phyloP scores from a whole-genome alignment of 2,888 invertebrate species.

The Stegophylla sp. region DNA sequence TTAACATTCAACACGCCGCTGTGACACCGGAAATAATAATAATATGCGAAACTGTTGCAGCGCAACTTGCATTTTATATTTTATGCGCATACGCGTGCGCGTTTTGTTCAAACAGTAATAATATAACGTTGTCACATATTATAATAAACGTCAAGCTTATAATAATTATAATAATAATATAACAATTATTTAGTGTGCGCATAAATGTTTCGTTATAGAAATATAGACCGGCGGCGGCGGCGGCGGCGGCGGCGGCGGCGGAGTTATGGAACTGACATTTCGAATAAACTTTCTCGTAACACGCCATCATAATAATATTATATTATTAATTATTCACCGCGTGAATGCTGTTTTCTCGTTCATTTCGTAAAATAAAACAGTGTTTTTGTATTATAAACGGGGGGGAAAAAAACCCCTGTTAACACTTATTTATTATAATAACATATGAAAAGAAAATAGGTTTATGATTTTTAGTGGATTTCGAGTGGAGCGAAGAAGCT shows the following conservation, averaged over 20 bases:
- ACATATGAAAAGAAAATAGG: too few relatives aligned
- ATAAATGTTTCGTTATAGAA: constrained; percentile 5
- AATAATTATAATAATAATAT: too few relatives aligned
- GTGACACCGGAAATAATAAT: background rate
- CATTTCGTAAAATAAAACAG: background rate
- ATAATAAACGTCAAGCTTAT: constrained; percentile 13
- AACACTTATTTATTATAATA: too few relatives aligned
- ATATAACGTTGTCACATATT: constrained; percentile 34
- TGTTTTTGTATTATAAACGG: too few relatives aligned
- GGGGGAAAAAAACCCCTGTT: too few relatives aligned
- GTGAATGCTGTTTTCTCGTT: background rate
- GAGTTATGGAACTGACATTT: background rate
- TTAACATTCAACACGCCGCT: background rate
- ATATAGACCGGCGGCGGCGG: too few relatives aligned
- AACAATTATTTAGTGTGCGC: too few relatives aligned
- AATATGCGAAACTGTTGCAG: background rate
- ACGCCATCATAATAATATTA: too few relatives aligned
- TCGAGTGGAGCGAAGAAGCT: too few relatives aligned
- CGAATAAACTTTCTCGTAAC: background rate
- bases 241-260: too few relatives aligned
- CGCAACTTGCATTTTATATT: background rate
- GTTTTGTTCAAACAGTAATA: background rate
- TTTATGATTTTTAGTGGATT: too few relatives aligned
- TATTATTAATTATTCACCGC: too few relatives aligned
- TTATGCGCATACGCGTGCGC: background rate